phyloP scores from a whole-genome alignment of 2,113 vertebrate genomes.

The Barbus barbus region DNA sequence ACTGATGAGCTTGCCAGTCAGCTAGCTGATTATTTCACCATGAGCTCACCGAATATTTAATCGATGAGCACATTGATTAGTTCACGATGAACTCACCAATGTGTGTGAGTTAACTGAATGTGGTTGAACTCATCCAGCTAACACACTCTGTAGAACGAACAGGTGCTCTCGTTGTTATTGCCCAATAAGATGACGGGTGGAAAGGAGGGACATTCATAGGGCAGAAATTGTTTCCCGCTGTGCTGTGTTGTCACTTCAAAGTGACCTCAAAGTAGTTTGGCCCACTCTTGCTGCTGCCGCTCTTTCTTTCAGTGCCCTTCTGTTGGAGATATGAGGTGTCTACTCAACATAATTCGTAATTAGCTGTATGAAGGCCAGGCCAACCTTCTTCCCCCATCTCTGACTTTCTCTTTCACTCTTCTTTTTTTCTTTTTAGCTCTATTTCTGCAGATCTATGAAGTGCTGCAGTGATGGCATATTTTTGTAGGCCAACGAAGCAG shows the following conservation, averaged over 20 bases:
- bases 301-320: slow-evolving; percentile 9
- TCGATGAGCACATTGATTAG: background rate
- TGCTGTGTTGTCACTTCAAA: slow-evolving; percentile 23
- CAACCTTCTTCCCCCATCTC: background rate
- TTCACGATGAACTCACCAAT: background rate
- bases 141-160: background rate
- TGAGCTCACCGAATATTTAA: background rate
- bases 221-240: background rate
- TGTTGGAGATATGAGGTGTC: slow-evolving; percentile 17
- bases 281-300: background rate
- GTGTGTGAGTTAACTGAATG: background rate
- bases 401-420: background rate
- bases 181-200: background rate
- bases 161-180: background rate
- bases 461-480: too few species aligned
- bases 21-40: background rate
- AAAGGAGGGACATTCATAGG: slow-evolving; percentile 5
- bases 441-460: background rate
- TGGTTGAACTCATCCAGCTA: background rate
- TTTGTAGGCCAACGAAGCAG: too few species aligned
- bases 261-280: slow-evolving; percentile 26
- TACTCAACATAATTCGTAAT: slow-evolving; percentile 2
- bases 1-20: background rate
- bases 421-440: background rate
- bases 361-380: background rate